Base-by-base conservation (phyloP, 2,888 invertebrate species). In the Pherbina coryleti region DNA sequence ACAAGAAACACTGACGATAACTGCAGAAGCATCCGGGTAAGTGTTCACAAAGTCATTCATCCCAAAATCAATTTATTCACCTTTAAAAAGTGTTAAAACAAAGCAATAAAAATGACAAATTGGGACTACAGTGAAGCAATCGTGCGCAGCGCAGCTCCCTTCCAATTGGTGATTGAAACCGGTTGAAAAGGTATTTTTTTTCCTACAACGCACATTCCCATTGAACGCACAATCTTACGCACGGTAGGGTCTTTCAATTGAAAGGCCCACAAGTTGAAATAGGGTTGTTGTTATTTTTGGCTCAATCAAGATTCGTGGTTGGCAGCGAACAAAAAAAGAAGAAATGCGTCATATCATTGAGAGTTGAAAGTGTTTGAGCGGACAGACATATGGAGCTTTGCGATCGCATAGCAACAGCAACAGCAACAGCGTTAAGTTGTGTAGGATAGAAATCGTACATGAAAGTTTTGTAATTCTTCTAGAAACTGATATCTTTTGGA, bases 11-110 rank as follows among this genome's bases (percentile, higher is more conserved):
- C 82, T 83, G 83, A 82, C 75, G 79, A 77, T 81, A 82, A 79
- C 75, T 81, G 81, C 83, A 79, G 82, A 83, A 81, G 83, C 83
- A 83, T 82, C 83, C 83, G 83, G 83, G 83, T 83, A 81, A 82
- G 83, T 81, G 53, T 72, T 76, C 8, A 37, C 9, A 28, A 8
- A 11, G 5, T n/a, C 8, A 64, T 28, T 44, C 49, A 57, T 14
- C 44, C 9, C 14, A 62, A n/a, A 22, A 22, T 7, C n/a, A 49
- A 49, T 2, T 14, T 19, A 8, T 70, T 74, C 37, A 9, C 5
- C 3, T n/a, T 19, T n/a, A 73, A 71, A 72, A 72, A 76, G 70
- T 51, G 66, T 64, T 17, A 51, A 78, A 71, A 78, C 75, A 3
- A 22, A 22, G 22, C 49, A 2, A 9, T 22, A 2, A 25, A 69